Conservation (phyloP, 2,113 vertebrate genomes). For the Lota lota region DNA sequence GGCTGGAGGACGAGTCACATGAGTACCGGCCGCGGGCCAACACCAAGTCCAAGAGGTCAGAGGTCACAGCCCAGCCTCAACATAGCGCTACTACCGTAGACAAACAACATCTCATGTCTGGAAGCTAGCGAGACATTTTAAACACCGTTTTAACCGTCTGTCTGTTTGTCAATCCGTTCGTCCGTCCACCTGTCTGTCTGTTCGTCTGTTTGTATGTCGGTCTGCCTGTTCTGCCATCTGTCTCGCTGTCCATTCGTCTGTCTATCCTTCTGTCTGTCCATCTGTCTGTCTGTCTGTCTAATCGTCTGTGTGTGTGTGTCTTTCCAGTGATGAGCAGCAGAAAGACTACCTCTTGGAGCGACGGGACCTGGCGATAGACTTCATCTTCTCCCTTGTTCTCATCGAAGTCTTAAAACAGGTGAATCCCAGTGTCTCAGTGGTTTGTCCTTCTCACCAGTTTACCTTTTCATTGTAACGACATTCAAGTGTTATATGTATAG, state of each 20-base stretch:
- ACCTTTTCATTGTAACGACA: no score
- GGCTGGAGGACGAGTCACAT: constrained; percentile 96
- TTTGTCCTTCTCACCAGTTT: no score
- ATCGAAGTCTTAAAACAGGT: constrained; percentile 99
- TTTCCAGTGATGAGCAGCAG: constrained; percentile 92
- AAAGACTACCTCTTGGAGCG: constrained; percentile 97
- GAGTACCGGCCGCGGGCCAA: constrained; percentile 95
- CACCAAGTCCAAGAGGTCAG: constrained; percentile 96
- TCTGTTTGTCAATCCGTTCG: neutral
- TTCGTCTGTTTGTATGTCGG: neutral
- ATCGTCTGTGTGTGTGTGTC: neutral
- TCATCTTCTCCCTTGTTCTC: constrained; percentile 97
- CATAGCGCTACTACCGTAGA: no score
- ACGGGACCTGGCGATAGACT: constrained; percentile 97
- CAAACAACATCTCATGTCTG: no score
- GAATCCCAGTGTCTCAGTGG: constrained; percentile 29
- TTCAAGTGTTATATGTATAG: no score
- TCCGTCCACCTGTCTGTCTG: neutral
- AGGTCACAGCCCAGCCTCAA: neutral
- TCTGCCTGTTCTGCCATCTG: neutral
- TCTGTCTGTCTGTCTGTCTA: constrained; percentile 3
- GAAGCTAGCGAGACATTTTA: no score
- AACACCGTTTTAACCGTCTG: neutral
- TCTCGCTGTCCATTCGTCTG: constrained; percentile 7
- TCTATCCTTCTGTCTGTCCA: neutral